phyloP scores from a whole-genome alignment of 1,140 invertebrate genomes.

The Aphaenogaster floridana region DNA sequence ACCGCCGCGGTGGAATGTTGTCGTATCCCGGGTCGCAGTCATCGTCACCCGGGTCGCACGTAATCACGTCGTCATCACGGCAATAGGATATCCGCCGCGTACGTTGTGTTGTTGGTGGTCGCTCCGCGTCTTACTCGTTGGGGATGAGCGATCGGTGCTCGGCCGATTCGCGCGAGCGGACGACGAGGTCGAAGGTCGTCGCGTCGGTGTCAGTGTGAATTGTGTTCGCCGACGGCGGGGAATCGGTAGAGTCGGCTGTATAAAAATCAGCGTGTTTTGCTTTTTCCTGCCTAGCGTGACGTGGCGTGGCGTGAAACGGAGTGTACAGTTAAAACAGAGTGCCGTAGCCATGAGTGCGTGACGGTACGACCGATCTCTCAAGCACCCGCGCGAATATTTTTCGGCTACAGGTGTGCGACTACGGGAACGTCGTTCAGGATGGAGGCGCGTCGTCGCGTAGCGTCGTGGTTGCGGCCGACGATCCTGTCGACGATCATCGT shows the following conservation, averaged over 20 bases:
- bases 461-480: neutral
- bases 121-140: neutral
- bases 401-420: constrained; percentile 19
- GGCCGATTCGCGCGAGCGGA: constrained; percentile 16
- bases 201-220: constrained; percentile 34
- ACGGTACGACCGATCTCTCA: constrained; percentile 62
- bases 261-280: neutral
- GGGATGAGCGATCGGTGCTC: constrained; percentile 64
- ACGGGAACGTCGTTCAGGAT: neutral
- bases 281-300: neutral
- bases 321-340: constrained; percentile 57
- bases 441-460: neutral
- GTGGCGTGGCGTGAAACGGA: constrained; percentile 39
- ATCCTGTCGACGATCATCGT: neutral
- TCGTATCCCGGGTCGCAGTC: constrained; percentile 20
- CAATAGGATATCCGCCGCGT: constrained; percentile 43
- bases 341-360: constrained; percentile 74
- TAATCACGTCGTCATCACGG: neutral
- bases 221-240: constrained; percentile 34
- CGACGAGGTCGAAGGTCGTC: constrained; percentile 24
- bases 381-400: constrained; percentile 31
- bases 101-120: neutral
- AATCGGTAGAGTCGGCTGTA: neutral
- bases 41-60: neutral
- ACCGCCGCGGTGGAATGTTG: constrained; percentile 70